Base-by-base conservation (phyloP, 1,140 invertebrate species). In the Cotesia glomerata region DNA sequence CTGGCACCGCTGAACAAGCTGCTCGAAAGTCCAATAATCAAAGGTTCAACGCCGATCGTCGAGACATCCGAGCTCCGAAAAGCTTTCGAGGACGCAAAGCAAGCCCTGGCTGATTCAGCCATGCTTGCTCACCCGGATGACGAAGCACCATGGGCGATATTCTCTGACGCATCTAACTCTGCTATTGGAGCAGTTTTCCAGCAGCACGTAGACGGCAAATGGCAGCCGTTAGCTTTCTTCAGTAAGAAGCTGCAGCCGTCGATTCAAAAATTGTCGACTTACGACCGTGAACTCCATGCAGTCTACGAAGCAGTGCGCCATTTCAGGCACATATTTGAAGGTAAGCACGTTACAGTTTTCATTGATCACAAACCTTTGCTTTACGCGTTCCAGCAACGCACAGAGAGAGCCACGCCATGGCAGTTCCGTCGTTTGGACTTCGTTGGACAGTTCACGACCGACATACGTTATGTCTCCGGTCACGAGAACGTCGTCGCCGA, bases 201-300 rank as follows among this genome's bases (percentile, higher is more conserved):
- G 34, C 78, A 81, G 61, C 52, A 34, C 7, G 51, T 51, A 14
- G 59, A 77, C 39, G 66, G 49, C 16, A 35, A 56, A 2, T 76
- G 75, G 71, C n/a, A 80, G 65, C 79, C 79, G 7, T 26, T 83
- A 14, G 76, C 18, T 45, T 83, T 84, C 73, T 82, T 79, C 70
- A 76, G 79, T 4, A 73, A 70, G 51, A 79, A 73, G 59, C 64
- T 80, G 8, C 63, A 35, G 1, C 36, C 64, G 5, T 67, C 49
- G 4, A 67, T 54, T 4, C 3, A 16, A 26, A 67, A 67, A 26
- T 18, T 67, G 11, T 52, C 45, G 4, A 51, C 69, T 1, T 74
- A 71, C 35, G 69, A 72, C 45, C 14, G 66, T 2, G 72, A 77
- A 49, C 73, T 77, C 2, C 39, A 75, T 3, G 75, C 76, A 5